Evolutionary conservation across 2,797 vertebrate genomes (phyloP).

Genomic region (Melanogrammus aeglefinus): DNA sequence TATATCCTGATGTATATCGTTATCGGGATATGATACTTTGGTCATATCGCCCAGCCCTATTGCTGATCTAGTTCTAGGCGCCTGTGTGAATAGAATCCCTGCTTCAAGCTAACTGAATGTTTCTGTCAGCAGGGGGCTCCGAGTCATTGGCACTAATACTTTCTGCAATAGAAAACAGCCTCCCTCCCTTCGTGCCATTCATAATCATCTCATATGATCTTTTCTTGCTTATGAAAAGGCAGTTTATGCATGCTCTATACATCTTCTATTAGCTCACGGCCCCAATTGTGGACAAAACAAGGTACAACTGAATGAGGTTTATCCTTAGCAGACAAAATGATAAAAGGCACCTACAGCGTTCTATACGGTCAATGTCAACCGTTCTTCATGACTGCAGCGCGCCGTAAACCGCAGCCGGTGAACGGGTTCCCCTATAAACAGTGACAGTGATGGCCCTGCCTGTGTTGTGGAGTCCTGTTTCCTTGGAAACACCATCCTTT

Average conservation of each 20-base stretch:
- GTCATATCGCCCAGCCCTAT: too few species aligned
- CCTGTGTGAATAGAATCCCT: neutral
- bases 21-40: too few species aligned
- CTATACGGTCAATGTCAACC: neutral
- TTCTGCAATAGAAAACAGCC: neutral
- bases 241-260: neutral
- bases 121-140: conserved; percentile 53
- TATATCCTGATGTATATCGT: too few species aligned
- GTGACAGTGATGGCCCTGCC: conserved; percentile 11
- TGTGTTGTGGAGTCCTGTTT: conserved; percentile 42
- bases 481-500: conserved; percentile 46
- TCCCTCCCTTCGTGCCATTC: neutral
- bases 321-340: neutral
- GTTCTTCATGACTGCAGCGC: neutral
- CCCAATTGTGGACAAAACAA: neutral
- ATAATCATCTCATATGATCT: neutral
- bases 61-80: neutral
- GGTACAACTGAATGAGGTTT: neutral
- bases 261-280: neutral
- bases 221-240: neutral
- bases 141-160: conserved; percentile 16
- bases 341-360: neutral
- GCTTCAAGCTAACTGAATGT: neutral
- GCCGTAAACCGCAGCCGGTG: neutral
- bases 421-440: conserved; percentile 43